Base-by-base conservation (phyloP, 2,113 vertebrate species). In the Megalops atlanticus region DNA sequence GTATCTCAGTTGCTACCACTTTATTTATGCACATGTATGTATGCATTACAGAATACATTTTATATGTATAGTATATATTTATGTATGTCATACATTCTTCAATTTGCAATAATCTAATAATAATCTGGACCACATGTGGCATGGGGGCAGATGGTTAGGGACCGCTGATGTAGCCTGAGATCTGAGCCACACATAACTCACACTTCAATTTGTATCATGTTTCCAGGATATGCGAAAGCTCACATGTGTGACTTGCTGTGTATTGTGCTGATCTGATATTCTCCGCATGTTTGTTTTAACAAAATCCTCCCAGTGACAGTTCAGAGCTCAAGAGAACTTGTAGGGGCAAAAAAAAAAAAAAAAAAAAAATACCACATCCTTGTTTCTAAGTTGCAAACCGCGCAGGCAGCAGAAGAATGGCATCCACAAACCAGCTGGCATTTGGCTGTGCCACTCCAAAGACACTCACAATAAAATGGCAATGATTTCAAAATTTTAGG, bases 291-390 rank as follows among this genome's bases (percentile, higher is more conserved):
- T n/a, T 64, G 24, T 31, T 64, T 64, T 31, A 64, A 8, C 52
- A 24, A 12, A 58, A 52, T 18, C 14, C 16, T 52, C 16, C 49
- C 16, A 18, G 49, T 52, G 49, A 52, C 49, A 52, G 49, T 18
- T 52, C 49, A 52, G 21, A 15, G 11, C 74, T 78, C 89, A 81
- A 82, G 82, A 93, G 74, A 52, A 52, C 85, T 82, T 82, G 81
- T 82, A 84, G 92, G 84, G 85, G 85, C 86, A 89, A 76, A 91
- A 90, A 89, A 90, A 84, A 90, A 76, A 91, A 90, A 89, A 90
- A 84, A 90, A 89, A 76, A 91, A 90, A 89, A 90, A 84, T 89
- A 92, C 92, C 91, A 91, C 92, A 92, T 93, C 93, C 92, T 89
- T 86, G 82, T 90, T 92, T 85, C 80, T 80, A 83, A 85, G 88